A percentile compares a stretch with the other conserved stretches of the same genome.
These are phyloP conservation scores for Brachymystax lenok DNA, from an alignment of 2,797 vertebrate species.

Conservation along the genomic window DNA sequence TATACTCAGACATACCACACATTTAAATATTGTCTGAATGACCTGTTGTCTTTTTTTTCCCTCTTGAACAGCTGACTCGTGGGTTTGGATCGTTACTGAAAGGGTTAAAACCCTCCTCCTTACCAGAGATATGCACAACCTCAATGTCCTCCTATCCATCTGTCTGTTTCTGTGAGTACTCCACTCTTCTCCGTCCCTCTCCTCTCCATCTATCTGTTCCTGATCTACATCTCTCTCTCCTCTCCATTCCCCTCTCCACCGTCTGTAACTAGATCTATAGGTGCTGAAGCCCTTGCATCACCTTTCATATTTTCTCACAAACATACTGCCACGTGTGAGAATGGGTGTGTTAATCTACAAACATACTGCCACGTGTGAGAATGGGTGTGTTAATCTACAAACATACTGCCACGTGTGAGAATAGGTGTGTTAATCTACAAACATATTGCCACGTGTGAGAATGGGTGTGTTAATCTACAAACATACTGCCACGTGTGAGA, in stretches of 20 bases:
- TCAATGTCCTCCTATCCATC: conserved; percentile 68
- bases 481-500: too few relatives aligned
- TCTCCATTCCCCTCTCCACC: too few relatives aligned
- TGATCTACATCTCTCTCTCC: background rate
- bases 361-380: too few relatives aligned
- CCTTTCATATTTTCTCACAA: background rate
- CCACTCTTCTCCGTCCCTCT: conserved; percentile 73
- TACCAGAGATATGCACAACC: conserved; percentile 29
- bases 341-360: too few relatives aligned
- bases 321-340: background rate
- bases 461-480: too few relatives aligned
- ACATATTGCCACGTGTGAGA: too few relatives aligned
- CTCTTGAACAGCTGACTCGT: conserved; percentile 48
- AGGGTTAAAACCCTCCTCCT: conserved; percentile 20
- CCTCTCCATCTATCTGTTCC: background rate
- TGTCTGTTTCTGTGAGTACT: conserved; percentile 75
- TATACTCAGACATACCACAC: background rate
- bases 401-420: too few relatives aligned
- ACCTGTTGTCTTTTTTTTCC: background rate
- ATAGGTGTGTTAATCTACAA: too few relatives aligned
- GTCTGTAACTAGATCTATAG: too few relatives aligned
- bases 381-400: too few relatives aligned
- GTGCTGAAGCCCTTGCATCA: conserved; percentile 6
- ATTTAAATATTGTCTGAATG: background rate
- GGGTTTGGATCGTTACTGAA: conserved; percentile 42